Base-by-base conservation (phyloP, 2,888 invertebrate species). In the Cryptus viduatorius region DNA sequence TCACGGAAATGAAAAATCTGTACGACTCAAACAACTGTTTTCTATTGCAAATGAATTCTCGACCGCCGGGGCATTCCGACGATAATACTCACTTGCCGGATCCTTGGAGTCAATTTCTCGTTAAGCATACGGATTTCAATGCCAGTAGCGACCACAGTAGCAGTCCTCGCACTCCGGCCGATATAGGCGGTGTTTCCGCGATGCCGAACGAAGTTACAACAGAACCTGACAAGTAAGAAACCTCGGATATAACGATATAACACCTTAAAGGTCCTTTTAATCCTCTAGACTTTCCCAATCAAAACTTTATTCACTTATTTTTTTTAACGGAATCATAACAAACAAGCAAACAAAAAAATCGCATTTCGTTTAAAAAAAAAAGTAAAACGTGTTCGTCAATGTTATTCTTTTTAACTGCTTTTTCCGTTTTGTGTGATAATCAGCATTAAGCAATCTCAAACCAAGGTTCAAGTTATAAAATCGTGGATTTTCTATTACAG, bases 21-120 rank as follows among this genome's bases (percentile, higher is more conserved):
- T 99, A 98, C 94, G 99, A 99, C 12, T 95, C 96, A 50, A 95
- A 96, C 89, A 97, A 97, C 92, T 99, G 99, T 94, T 98, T 98
- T 93, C 95, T 99, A 90, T 94, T 99, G 80, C 96, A 96, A 93
- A 97, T 99, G 86, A 99, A 99, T 94, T 98, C 99, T 0, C 95
- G 96, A 89, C 95, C 95, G 71, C 95, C 95, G 19, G 94, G 95
- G 71, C 94, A 95, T 67, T 92, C 94, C 31, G 94, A 94, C 78
- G 94, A 94, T 67, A 92, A 91, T 86, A 94, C 94, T 82, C 95
- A 96, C 92, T 94, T 96, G 91, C 96, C 97, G 10, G 98, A 99
- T 94, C 97, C 97, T 16, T 99, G 99, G 99, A 95, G 96, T 88
- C 96, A 96, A 87, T 98, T 96, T 94, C 95, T 98, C 73, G 95